Conservation (phyloP, 2,797 vertebrate genomes). For the Brachymystax lenok region DNA sequence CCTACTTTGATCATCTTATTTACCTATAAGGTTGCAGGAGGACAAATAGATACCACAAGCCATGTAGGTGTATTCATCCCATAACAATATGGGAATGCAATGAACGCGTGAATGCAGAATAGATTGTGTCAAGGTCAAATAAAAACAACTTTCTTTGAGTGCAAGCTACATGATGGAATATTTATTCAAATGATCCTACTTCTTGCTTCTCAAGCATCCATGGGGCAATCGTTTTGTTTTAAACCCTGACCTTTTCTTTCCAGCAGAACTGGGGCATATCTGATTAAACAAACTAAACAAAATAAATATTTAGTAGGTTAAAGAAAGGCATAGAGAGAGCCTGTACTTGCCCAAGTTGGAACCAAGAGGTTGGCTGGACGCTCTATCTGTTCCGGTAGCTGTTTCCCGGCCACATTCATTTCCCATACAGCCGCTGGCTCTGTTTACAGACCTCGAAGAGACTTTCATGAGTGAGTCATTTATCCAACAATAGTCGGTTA, state of each 20-base stretch:
- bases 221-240: neutral
- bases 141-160: neutral
- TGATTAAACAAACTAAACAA: neutral
- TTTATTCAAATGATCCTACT: neutral
- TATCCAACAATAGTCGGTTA: conserved; percentile 48
- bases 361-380: conserved; percentile 83
- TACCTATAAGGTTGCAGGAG: neutral
- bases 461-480: conserved; percentile 70
- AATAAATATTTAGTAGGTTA: neutral
- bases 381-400: conserved; percentile 78
- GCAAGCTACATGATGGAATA: neutral
- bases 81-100: neutral
- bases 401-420: conserved; percentile 85
- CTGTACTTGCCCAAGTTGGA: conserved; percentile 84
- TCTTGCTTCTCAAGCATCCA: neutral
- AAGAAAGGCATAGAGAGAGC: neutral
- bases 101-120: neutral
- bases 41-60: neutral
- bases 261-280: neutral
- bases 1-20: too few relatives aligned
- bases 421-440: conserved; percentile 80
- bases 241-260: neutral
- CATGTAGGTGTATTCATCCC: neutral
- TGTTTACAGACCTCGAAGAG: conserved; percentile 67
- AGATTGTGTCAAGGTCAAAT: neutral